Evolutionary conservation across 2,888 invertebrate genomes (phyloP), one percentile per base, ranked within the genome.

Genomic region (Sialis fuliginosa): DNA sequence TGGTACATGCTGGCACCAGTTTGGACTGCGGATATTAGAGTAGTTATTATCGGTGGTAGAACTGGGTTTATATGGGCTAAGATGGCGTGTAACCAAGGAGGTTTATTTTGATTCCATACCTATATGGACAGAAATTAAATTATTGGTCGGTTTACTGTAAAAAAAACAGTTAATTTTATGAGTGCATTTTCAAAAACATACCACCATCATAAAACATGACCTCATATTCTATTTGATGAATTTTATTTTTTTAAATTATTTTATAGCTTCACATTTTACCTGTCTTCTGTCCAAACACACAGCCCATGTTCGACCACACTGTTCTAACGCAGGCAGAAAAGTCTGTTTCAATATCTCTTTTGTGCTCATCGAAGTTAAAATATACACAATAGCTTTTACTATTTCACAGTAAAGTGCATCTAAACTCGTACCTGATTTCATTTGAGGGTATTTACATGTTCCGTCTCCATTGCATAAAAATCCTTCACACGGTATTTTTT

Each of bases 21-120:
- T 63, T 79, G 74, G 7, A 81, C 70, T 1, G 84, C 84, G 52
- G 77, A 74, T 4, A 83, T 72, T 6, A 85, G 67, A 51, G 79
- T 77, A 5, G 77, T 71, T 1, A 78, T 77, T 12, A 83, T 71
- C 39, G 80, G 77, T 46, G 72, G 69, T 44, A 84, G 62, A 4
- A 77, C 62, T 0, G 78, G 73, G 30, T 75, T 73, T 0, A 77
- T 68, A n/a, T 80, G 68, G 12, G 75, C 74, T 51, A 84, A 58
- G 8, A 86, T 66, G 0, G 81, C 83, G 45, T 81, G 78, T 48
- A 81, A 63, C 87, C 87, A 88, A 0, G 85, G 73, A 9, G 84
- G 84, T 35, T 82, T 68, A 33, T 79, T 77, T 58, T 83, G 81
- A 60, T 85, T 85, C 87, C 87, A 87, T 2, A 87, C 77, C 82